Base-by-base conservation (phyloP, 1,140 invertebrate species). In the Drosophila funebris region DNA sequence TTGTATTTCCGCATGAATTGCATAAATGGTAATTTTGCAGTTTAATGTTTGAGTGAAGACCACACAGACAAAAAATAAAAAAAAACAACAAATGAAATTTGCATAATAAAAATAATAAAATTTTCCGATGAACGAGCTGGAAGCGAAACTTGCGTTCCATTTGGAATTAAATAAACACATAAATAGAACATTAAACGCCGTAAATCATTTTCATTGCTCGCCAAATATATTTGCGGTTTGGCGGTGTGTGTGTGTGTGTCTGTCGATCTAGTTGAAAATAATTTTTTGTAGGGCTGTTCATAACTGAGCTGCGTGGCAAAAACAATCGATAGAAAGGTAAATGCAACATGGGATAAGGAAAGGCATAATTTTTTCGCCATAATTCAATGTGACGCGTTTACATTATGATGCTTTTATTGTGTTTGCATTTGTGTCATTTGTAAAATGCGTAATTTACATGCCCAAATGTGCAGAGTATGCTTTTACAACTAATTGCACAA, bases 1-100 rank as follows among this genome's bases (percentile, higher is more conserved):
- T 88, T 88, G 83, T 88, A 83, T 88, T 87, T 87, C 83, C 83
- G 83, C 83, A 79, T 87, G 83, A 87, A 88, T 88, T 87, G 83
- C 79, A 88, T 88, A 83, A 88, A 88, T 88, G 83, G 83, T 88
- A 88, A 88, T 88, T 87, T 88, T 78, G 82, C 78, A 82, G 75
- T 87, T 87, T 88, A 88, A 88, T 82, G 83, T 87, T 79, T 64
- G 84, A 53, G 53, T 44, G 48, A 80, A 66, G 58, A 36, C 69
- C 37, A 43, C 29, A 16, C 66, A 24, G 54, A 41, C 62, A 66
- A 66, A 77, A 52, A 20, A 36, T 50, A 46, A 63, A 18, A 66
- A 63, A 61, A 54, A 67, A 58, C 24, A 61, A 66, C 22, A 60
- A 66, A 43, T 31, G 8, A 54, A 61, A 67, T 66, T 75, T 75